phyloP scores from a whole-genome alignment of 2,888 invertebrate species.

The Laothoe populi region DNA sequence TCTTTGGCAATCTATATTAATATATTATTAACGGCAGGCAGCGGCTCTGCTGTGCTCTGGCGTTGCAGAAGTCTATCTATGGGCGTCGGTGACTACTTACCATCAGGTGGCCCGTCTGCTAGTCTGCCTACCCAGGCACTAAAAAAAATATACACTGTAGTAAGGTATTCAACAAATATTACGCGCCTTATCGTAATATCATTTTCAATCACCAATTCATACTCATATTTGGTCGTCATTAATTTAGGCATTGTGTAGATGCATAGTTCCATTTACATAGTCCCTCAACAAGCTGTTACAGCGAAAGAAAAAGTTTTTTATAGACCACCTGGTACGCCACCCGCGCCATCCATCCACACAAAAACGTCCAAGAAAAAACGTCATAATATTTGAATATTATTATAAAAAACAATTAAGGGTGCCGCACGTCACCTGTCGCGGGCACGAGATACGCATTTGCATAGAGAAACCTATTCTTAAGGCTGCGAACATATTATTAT shows the following conservation, averaged over 20 bases:
- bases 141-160: background rate
- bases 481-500: slow-evolving; percentile 43
- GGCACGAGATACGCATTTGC: slow-evolving; percentile 82
- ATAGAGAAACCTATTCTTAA: slow-evolving; percentile 76
- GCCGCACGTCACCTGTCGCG: slow-evolving; percentile 82
- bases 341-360: slow-evolving; percentile 67
- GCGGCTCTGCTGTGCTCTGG: no score
- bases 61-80: no score
- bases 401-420: slow-evolving; percentile 83
- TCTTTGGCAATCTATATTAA: no score
- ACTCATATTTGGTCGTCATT: slow-evolving; percentile 24
- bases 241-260: slow-evolving; percentile 29
- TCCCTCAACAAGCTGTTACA: slow-evolving; percentile 69
- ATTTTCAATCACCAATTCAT: background rate
- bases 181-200: slow-evolving; percentile 1
- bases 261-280: slow-evolving; percentile 28
- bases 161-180: no score
- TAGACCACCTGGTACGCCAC: slow-evolving; percentile 81
- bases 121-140: no score
- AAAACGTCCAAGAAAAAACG: slow-evolving; percentile 74
- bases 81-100: no score
- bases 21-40: no score
- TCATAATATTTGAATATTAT: slow-evolving; percentile 84
- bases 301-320: slow-evolving; percentile 66
- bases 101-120: no score